Conservation (phyloP, 2,113 vertebrate genomes). For the Oncorhynchus tshawytscha region DNA sequence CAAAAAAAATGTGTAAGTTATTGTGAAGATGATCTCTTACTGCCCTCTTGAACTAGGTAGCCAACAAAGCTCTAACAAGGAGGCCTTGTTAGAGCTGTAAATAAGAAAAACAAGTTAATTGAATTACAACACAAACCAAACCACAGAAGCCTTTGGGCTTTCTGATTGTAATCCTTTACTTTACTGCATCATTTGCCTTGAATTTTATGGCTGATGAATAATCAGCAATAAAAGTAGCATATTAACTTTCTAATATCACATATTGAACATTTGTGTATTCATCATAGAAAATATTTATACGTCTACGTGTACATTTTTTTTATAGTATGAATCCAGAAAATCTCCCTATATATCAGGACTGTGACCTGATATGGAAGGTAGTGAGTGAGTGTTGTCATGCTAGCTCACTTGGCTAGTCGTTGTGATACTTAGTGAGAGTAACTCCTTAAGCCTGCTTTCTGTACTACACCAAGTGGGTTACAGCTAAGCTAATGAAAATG, state of each 20-base stretch:
- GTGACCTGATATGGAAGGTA: not conserved
- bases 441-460: not conserved
- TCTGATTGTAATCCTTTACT: too few species aligned
- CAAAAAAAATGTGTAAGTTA: too few species aligned
- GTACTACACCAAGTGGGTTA: not conserved
- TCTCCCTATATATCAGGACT: not conserved
- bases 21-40: too few species aligned
- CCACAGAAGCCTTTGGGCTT: not conserved
- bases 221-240: too few species aligned
- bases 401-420: not conserved
- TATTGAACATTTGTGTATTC: too few species aligned
- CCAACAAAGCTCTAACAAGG: not conserved
- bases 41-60: not conserved
- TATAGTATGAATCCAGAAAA: not conserved
- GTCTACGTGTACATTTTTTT: not conserved
- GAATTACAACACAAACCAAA: not conserved
- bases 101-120: not conserved
- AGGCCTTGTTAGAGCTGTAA: not conserved
- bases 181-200: too few species aligned
- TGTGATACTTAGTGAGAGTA: not conserved
- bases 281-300: too few species aligned
- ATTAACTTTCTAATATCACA: too few species aligned
- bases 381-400: not conserved
- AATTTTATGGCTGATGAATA: too few species aligned
- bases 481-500: not conserved